These are phyloP conservation scores for Rynchops niger DNA, from an alignment of 2,113 vertebrate species.

Conservation along the genomic window DNA sequence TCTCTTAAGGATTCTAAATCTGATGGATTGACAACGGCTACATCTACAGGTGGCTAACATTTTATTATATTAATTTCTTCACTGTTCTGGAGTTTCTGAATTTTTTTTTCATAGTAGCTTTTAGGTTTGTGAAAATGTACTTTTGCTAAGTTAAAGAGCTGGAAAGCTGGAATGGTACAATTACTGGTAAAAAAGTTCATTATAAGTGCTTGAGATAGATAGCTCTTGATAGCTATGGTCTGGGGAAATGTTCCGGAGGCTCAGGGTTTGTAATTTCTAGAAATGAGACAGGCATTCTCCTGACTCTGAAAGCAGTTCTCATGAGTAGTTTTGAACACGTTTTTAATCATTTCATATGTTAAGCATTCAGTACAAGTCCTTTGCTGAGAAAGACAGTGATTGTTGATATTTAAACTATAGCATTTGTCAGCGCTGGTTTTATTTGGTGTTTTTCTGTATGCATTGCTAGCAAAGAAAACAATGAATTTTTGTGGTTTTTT, in stretches of 20 bases:
- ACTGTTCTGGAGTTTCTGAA: background rate
- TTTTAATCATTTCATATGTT: background rate
- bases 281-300: background rate
- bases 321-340: background rate
- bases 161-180: background rate
- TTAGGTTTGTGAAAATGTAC: background rate
- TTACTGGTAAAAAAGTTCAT: background rate
- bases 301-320: background rate
- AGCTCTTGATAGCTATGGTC: background rate
- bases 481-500: background rate
- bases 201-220: background rate
- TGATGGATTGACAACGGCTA: slow-evolving; percentile 80
- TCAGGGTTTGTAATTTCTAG: background rate
- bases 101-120: background rate
- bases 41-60: slow-evolving; percentile 82
- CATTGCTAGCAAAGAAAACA: background rate
- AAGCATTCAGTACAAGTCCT: background rate
- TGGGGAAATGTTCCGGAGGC: background rate
- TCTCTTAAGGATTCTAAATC: slow-evolving; percentile 76
- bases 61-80: slow-evolving; percentile 16
- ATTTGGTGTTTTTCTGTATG: background rate
- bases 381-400: background rate
- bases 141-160: background rate
- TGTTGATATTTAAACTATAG: background rate
- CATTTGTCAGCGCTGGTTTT: background rate